Evolutionary conservation across 2,797 vertebrate species (phyloP).

Genomic region (Acanthurus tractus): DNA sequence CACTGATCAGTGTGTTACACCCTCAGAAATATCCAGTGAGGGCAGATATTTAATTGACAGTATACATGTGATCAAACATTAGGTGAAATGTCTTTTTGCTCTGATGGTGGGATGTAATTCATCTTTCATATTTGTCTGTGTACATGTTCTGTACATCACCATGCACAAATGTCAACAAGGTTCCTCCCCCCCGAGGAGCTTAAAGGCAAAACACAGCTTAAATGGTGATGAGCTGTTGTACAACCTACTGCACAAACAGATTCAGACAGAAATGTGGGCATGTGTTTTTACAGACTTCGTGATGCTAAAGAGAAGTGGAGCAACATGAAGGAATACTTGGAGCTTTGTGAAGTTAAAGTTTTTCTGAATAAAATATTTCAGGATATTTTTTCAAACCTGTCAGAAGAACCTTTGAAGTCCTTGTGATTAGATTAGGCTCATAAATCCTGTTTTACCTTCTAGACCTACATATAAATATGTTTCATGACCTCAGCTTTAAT

Average conservation of each 20-base stretch:
- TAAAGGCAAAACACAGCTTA: background rate
- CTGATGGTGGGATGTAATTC: background rate
- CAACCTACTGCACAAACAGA: background rate
- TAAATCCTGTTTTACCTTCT: background rate
- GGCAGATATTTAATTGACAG: conserved; percentile 35
- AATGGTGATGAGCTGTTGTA: conserved; percentile 13
- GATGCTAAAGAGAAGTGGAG: conserved; percentile 18
- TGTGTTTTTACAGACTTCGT: background rate
- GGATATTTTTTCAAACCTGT: conserved; percentile 15
- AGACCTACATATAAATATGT: background rate
- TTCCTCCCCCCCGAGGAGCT: background rate
- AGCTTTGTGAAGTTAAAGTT: background rate
- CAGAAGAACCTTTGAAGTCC: background rate
- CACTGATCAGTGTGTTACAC: conserved; percentile 47
- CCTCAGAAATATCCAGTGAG: conserved; percentile 17
- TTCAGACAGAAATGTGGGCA: background rate
- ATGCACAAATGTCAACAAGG: background rate
- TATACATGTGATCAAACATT: conserved; percentile 4
- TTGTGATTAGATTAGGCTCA: background rate
- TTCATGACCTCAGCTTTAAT: background rate
- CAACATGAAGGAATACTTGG: conserved; percentile 1
- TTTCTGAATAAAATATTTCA: background rate
- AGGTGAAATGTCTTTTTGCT: background rate
- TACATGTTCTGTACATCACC: background rate
- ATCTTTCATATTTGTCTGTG: background rate